Evolutionary conservation across 2,888 invertebrate species (phyloP).

Genomic region (Schizaphis graminum): DNA sequence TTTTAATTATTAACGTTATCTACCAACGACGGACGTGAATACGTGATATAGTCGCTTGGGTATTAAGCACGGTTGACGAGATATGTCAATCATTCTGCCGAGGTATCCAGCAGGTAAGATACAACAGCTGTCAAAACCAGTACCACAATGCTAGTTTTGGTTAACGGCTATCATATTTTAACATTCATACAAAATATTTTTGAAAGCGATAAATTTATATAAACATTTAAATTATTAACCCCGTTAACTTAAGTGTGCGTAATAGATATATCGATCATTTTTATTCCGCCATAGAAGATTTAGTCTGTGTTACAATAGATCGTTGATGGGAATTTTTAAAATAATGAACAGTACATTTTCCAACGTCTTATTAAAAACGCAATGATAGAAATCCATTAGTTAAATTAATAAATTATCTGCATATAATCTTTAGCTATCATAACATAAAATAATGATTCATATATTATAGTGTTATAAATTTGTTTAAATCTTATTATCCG

Average conservation of each 20-base stretch:
- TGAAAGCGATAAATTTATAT: neutral
- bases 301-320: neutral
- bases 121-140: neutral
- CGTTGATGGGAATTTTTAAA: neutral
- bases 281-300: neutral
- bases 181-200: neutral
- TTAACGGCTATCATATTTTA: neutral
- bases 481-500: neutral
- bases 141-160: neutral
- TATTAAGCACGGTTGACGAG: neutral
- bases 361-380: neutral
- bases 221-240: neutral
- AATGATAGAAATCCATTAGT: neutral
- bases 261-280: neutral
- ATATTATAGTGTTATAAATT: neutral
- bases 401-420: neutral
- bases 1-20: constrained; percentile 17
- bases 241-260: neutral
- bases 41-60: neutral
- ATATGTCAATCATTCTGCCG: neutral
- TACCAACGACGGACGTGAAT: neutral
- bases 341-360: neutral
- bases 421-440: neutral
- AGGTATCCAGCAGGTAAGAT: neutral
- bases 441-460: neutral